Conservation (phyloP, 1,140 invertebrate species). For the Euschistus heros region DNA sequence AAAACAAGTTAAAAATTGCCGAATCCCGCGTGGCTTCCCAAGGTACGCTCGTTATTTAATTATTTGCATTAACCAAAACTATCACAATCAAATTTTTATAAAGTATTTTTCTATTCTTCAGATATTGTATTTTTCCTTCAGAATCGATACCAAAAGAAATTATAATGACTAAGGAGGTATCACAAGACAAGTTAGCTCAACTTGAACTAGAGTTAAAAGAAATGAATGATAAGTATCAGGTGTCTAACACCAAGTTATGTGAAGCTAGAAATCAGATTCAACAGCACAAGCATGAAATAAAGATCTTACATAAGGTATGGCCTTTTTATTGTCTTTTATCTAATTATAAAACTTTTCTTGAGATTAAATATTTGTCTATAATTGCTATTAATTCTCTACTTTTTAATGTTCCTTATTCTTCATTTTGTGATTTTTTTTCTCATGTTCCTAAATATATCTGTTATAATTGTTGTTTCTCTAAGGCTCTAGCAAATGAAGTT, state of each 20-base stretch:
- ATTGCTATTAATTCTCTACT: too few species aligned
- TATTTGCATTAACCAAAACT: too few species aligned
- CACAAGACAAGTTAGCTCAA: conserved; percentile 22
- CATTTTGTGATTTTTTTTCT: too few species aligned
- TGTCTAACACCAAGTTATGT: conserved; percentile 48
- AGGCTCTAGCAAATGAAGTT: conserved; percentile 38
- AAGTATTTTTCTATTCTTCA: conserved; percentile 22
- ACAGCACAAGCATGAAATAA: conserved; percentile 49
- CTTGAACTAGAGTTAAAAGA: conserved; percentile 41
- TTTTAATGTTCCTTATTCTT: too few species aligned
- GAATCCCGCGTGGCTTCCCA: conserved; percentile 17
- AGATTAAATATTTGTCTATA: too few species aligned
- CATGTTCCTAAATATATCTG: too few species aligned
- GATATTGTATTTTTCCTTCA: conserved; percentile 6
- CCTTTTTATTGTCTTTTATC: neutral
- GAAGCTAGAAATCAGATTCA: conserved; percentile 53
- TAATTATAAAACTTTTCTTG: neutral
- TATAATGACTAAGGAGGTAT: neutral
- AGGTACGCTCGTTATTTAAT: conserved; percentile 22
- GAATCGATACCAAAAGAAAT: neutral
- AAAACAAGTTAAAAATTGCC: conserved; percentile 28
- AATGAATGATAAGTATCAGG: conserved; percentile 46
- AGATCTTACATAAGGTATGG: conserved; percentile 37
- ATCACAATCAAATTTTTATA: neutral
- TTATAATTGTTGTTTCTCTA: too few species aligned